Conservation (phyloP, 64 coral and sea anemone genomes). For the Exaiptasia diaphana region DNA sequence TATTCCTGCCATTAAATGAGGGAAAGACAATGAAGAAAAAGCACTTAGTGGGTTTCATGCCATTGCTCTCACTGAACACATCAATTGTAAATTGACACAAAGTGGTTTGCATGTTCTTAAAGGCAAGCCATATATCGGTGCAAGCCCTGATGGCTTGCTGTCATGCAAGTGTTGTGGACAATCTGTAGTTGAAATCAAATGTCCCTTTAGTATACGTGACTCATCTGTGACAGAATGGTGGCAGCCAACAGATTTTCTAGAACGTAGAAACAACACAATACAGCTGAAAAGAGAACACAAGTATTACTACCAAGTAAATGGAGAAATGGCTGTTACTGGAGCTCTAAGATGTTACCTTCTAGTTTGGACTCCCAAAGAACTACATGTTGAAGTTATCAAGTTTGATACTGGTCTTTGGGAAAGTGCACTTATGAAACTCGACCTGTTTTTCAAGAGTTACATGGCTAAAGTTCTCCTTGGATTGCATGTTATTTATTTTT, state of each 20-base stretch:
- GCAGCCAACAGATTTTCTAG: constrained; percentile 6
- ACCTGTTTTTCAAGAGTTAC: constrained; percentile 18
- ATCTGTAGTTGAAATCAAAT: constrained; percentile 14
- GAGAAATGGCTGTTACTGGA: background rate
- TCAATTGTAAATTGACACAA: background rate
- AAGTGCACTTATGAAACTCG: background rate
- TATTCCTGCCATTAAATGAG: constrained; percentile 32
- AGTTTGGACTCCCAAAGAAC: constrained; percentile 22
- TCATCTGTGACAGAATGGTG: background rate
- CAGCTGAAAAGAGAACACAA: constrained; percentile 1
- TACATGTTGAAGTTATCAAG: constrained; percentile 11
- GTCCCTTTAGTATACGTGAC: constrained; percentile 17
- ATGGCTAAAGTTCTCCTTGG: constrained; percentile 40
- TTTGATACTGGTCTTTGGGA: constrained; percentile 5
- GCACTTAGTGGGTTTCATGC: constrained; percentile 17
- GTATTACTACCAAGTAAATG: constrained; percentile 19
- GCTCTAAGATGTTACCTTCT: background rate
- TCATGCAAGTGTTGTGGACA: constrained; percentile 6
- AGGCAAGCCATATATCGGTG: constrained; percentile 33
- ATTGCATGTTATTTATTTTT: constrained; percentile 7
- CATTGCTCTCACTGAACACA: background rate
- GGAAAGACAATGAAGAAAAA: background rate
- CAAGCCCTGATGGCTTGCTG: constrained; percentile 42
- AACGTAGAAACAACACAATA: background rate
- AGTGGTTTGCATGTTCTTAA: constrained; percentile 23